A percentile compares a stretch with the other conserved stretches of the same genome.
Conservation (phyloP, 2,797 vertebrate species). For the Schizothorax lantsangensis region DNA sequence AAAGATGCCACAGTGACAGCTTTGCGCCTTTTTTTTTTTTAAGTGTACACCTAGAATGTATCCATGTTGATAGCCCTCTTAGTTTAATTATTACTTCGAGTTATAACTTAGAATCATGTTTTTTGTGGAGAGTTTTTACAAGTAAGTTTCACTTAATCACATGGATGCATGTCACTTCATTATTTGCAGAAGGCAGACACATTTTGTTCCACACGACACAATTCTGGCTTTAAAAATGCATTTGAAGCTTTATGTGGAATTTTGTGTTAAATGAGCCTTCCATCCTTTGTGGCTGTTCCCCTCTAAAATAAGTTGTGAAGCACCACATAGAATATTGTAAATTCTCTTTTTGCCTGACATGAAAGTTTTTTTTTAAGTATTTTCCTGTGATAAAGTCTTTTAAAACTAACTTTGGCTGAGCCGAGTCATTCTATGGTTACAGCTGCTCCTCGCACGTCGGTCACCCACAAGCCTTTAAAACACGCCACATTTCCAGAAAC, state of each 20-base stretch:
- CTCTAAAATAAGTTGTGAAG: constrained; percentile 22
- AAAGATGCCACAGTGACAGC: not conserved
- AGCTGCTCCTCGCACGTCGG: not conserved
- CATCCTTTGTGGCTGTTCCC: constrained; percentile 21
- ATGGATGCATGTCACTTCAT: not conserved
- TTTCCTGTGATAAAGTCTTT: not conserved
- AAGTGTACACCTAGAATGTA: not conserved
- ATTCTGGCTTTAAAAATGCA: not conserved
- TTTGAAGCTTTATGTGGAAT: constrained; percentile 49
- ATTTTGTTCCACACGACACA: constrained; percentile 44
- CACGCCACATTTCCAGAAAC: constrained; percentile 14
- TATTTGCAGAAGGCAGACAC: constrained; percentile 1
- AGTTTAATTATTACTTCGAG: not conserved
- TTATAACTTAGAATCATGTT: not conserved
- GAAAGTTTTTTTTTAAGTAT: not conserved
- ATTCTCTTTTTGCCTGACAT: constrained; percentile 30
- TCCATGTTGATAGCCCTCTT: not conserved
- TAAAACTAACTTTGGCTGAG: constrained; percentile 19
- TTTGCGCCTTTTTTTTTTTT: not conserved
- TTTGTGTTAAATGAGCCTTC: constrained; percentile 33
- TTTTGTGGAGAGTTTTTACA: not conserved
- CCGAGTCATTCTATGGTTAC: constrained; percentile 18
- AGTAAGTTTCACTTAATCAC: not conserved
- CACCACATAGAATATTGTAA: constrained; percentile 24
- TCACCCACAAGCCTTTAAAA: constrained; percentile 31